Conservation (phyloP, 2,113 vertebrate species). For the Glaucomys volans region DNA sequence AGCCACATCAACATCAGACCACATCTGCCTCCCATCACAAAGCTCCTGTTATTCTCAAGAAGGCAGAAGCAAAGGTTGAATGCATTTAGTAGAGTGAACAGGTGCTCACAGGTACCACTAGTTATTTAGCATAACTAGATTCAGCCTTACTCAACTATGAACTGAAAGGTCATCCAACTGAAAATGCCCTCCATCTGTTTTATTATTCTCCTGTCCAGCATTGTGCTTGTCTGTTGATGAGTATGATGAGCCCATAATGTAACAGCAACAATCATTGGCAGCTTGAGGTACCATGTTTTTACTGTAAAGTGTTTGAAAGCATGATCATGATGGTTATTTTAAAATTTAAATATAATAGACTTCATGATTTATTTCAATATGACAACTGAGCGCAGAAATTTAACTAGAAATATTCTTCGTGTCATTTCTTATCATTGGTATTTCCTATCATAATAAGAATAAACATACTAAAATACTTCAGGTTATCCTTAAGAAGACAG, state of each 20-base stretch:
- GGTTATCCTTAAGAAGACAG: neutral
- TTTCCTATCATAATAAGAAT: neutral
- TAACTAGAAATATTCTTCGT: slow-evolving; percentile 54
- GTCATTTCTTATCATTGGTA: neutral
- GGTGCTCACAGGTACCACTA: slow-evolving; percentile 46
- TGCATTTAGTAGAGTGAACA: slow-evolving; percentile 15
- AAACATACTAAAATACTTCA: slow-evolving; percentile 59
- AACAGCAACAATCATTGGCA: slow-evolving; percentile 45
- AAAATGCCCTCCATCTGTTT: slow-evolving; percentile 74
- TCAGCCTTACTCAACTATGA: slow-evolving; percentile 54
- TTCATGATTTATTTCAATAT: slow-evolving; percentile 45
- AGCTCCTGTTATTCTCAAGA: slow-evolving; percentile 19
- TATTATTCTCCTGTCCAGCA: slow-evolving; percentile 71
- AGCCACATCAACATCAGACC: slow-evolving; percentile 1
- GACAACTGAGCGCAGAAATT: slow-evolving; percentile 59
- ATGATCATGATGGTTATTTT: slow-evolving; percentile 57
- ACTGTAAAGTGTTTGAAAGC: slow-evolving; percentile 58
- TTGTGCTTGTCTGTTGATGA: slow-evolving; percentile 42
- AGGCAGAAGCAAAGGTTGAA: slow-evolving; percentile 59
- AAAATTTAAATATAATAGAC: slow-evolving; percentile 47
- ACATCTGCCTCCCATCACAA: slow-evolving; percentile 47
- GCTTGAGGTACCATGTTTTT: slow-evolving; percentile 41
- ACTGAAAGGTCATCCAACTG: slow-evolving; percentile 69
- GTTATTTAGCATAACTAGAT: slow-evolving; percentile 63
- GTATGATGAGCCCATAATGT: slow-evolving; percentile 39